phyloP scores from a whole-genome alignment of 1,140 invertebrate species.

The Brachionus paranguensis region DNA sequence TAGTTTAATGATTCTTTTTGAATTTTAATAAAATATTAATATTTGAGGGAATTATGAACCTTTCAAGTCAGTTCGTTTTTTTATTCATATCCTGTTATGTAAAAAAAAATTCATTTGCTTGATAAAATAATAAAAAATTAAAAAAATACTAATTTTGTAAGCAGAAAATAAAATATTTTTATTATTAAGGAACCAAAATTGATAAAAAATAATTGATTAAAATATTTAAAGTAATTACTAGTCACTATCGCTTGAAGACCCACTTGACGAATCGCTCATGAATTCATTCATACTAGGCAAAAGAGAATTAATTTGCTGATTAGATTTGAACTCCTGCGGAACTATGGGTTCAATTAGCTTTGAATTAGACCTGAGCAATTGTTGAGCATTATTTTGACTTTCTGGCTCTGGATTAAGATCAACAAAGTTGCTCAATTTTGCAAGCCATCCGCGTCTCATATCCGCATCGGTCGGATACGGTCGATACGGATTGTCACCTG shows the following conservation, averaged over 20 bases:
- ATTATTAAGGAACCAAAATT: constrained; percentile 6
- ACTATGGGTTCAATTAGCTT: constrained; percentile 33
- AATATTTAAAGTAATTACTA: background rate
- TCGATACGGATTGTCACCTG: background rate
- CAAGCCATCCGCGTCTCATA: constrained; percentile 10
- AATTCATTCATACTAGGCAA: background rate
- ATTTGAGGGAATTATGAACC: too few relatives aligned
- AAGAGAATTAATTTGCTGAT: background rate
- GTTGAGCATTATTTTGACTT: background rate
- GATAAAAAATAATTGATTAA: background rate
- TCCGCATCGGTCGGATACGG: constrained; percentile 38
- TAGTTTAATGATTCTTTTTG: too few relatives aligned
- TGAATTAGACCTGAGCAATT: constrained; percentile 2
- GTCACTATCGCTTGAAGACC: constrained; percentile 22
- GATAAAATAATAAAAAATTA: too few relatives aligned
- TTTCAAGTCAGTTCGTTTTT: too few relatives aligned
- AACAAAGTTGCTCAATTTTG: constrained; percentile 3
- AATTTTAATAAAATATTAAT: too few relatives aligned
- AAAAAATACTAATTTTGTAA: background rate
- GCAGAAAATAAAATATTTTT: background rate
- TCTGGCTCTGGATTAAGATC: background rate
- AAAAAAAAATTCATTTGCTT: background rate
- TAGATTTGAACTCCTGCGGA: constrained; percentile 9
- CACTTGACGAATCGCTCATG: constrained; percentile 28
- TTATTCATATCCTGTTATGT: too few relatives aligned